Evolutionary conservation across 1,140 invertebrate species (phyloP).

Genomic region (Paraescarpia echinospica): DNA sequence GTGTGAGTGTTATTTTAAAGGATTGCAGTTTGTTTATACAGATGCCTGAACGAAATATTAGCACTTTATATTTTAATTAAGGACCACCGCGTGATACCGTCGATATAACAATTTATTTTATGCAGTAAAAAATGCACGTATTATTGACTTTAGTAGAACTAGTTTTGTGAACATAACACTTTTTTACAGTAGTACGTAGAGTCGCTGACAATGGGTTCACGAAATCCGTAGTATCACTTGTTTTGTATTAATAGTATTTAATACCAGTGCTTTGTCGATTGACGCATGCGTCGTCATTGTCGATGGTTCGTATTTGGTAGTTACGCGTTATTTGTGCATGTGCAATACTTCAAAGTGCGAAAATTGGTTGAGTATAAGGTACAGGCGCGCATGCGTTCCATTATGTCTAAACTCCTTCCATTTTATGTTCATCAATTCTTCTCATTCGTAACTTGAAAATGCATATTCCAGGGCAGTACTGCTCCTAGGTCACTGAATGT

Average conservation of each 20-base stretch:
- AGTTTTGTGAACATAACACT: not conserved
- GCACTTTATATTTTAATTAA: not conserved
- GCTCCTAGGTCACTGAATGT: too few relatives aligned
- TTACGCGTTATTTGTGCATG: not conserved
- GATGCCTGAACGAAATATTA: not conserved
- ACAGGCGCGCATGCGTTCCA: too few relatives aligned
- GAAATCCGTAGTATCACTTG: not conserved
- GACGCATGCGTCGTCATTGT: not conserved
- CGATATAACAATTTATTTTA: not conserved
- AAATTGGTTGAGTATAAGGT: too few relatives aligned
- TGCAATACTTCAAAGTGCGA: too few relatives aligned
- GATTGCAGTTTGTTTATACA: not conserved
- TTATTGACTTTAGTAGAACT: not conserved
- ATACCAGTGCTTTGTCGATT: not conserved
- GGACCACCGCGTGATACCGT: not conserved
- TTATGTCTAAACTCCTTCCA: too few relatives aligned
- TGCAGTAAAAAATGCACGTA: not conserved
- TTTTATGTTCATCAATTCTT: too few relatives aligned
- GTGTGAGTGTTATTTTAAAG: not conserved
- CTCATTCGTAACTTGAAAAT: too few relatives aligned
- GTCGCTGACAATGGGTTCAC: not conserved
- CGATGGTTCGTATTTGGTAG: not conserved
- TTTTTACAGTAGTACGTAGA: not conserved
- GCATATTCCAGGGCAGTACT: too few relatives aligned
- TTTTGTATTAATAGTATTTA: not conserved